These are phyloP conservation scores for Drosophila trapezifrons DNA, from an alignment of 1,140 invertebrate genomes.

Conservation along the genomic window DNA sequence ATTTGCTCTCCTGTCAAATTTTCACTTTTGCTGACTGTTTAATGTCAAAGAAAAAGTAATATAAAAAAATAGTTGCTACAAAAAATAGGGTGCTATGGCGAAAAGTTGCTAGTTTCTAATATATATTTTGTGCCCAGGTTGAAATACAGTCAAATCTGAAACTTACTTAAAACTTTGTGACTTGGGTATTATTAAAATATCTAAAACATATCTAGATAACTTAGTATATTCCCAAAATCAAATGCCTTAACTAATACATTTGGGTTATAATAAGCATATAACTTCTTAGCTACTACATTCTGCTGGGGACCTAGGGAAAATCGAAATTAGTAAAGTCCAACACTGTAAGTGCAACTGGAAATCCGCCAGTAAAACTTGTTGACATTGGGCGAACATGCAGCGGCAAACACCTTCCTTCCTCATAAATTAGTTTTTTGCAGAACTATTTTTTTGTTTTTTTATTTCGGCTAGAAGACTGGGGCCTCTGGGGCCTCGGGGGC, in stretches of 20 bases:
- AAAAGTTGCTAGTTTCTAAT: neutral
- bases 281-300: neutral
- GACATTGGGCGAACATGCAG: constrained; percentile 52
- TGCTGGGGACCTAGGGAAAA: neutral
- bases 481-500: constrained; percentile 9
- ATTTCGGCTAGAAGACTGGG: constrained; percentile 1
- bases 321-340: neutral
- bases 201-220: neutral
- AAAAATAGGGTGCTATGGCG: neutral
- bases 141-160: neutral
- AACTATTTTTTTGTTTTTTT: constrained; percentile 20
- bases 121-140: neutral
- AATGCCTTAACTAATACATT: neutral
- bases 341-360: constrained; percentile 17
- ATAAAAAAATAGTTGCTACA: neutral
- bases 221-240: neutral
- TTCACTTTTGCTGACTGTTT: constrained; percentile 78
- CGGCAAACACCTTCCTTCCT: constrained; percentile 18
- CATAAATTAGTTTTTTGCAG: constrained; percentile 25
- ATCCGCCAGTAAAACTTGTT: constrained; percentile 37
- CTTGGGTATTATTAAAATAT: neutral
- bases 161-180: neutral
- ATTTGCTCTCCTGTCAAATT: constrained; percentile 74
- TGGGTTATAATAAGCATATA: neutral
- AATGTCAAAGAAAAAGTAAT: constrained; percentile 46